Percentiles rank a stretch among this genome's conserved stretches.
phyloP scores from a whole-genome alignment of 2,797 vertebrate species.

The Meriones psammophilus region DNA sequence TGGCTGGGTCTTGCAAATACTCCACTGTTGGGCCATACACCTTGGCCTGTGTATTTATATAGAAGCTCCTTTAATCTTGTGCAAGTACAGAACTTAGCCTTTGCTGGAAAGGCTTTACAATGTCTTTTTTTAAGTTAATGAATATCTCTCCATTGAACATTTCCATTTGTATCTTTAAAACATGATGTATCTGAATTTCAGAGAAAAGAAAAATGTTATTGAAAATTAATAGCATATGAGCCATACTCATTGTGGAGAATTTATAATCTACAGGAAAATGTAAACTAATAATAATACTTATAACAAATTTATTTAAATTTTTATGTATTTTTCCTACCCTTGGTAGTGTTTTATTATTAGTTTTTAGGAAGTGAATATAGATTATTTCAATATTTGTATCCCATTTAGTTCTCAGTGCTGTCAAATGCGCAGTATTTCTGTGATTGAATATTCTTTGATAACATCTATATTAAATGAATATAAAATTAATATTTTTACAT shows the following conservation, averaged over 20 bases:
- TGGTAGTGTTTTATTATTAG: background rate
- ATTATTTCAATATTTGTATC: background rate
- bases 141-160: background rate
- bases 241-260: background rate
- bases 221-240: conserved; percentile 2
- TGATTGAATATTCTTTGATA: conserved; percentile 33
- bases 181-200: conserved; percentile 26
- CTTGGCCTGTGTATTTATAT: background rate
- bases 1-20: background rate
- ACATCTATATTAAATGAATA: background rate
- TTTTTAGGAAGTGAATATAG: conserved; percentile 25
- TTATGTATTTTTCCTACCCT: background rate
- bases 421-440: background rate
- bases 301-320: background rate
- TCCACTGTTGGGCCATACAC: background rate
- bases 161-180: conserved; percentile 35
- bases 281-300: background rate
- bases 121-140: background rate
- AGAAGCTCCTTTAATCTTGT: background rate
- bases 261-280: background rate
- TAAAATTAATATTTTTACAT: background rate
- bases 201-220: background rate
- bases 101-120: background rate
- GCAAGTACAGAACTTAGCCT: background rate
- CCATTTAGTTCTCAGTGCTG: background rate